These are phyloP conservation scores for Sakesphorus luctuosus DNA, from an alignment of 2,113 vertebrate species.

Conservation along the genomic window DNA sequence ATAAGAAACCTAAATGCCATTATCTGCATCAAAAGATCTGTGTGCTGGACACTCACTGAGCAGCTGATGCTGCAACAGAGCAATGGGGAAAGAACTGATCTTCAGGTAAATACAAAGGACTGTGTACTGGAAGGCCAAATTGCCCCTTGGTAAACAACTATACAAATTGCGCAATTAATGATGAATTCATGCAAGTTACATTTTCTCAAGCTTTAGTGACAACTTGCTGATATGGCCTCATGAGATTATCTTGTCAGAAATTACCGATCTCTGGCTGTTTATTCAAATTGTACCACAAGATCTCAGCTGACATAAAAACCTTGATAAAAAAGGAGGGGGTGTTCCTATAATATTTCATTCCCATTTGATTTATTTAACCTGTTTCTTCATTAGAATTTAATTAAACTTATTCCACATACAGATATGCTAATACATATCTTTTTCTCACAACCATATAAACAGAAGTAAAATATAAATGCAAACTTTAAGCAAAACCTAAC, in stretches of 20 bases:
- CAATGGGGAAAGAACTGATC: neutral
- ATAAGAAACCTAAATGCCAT: neutral
- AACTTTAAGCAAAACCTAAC: constrained; percentile 12
- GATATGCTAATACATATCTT: constrained; percentile 12
- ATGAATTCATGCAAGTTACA: neutral
- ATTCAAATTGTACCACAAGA: neutral
- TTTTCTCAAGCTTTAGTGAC: constrained; percentile 2
- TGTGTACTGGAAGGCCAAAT: neutral
- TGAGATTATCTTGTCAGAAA: neutral
- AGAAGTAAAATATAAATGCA: constrained; percentile 32
- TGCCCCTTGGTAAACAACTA: neutral
- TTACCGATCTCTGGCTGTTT: neutral
- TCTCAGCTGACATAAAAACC: constrained; percentile 9
- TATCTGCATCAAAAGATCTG: neutral
- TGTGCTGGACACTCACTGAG: neutral
- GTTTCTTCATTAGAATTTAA: constrained; percentile 43
- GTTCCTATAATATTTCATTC: neutral
- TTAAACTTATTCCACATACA: neutral
- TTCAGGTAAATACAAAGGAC: neutral
- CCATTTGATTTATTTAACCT: constrained; percentile 9
- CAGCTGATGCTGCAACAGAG: neutral
- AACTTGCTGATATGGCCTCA: neutral
- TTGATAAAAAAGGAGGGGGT: neutral
- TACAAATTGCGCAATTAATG: neutral
- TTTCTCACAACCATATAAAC: constrained; percentile 21